These are phyloP conservation scores for Boleophthalmus pectinirostris DNA, from an alignment of 2,113 vertebrate genomes.

Conservation along the genomic window DNA sequence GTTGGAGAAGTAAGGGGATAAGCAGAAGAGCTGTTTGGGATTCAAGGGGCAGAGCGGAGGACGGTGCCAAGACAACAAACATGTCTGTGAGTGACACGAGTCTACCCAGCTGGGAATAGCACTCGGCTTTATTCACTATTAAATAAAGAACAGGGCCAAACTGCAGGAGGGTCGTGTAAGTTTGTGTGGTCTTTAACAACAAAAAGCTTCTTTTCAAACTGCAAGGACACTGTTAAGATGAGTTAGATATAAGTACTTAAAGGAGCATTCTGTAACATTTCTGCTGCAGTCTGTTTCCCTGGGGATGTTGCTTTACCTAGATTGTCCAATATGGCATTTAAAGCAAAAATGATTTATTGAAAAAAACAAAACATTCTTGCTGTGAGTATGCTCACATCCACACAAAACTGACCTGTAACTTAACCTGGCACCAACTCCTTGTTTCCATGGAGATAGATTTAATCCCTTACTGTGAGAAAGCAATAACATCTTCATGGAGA, in stretches of 20 bases:
- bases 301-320: neutral
- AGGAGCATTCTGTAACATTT: too few species aligned
- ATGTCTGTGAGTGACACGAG: neutral
- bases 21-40: slow-evolving; percentile 24
- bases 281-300: neutral
- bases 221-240: neutral
- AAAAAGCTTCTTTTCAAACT: neutral
- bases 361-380: too few species aligned
- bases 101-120: neutral
- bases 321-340: too few species aligned
- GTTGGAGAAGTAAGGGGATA: slow-evolving; percentile 28
- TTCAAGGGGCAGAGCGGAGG: slow-evolving; percentile 5
- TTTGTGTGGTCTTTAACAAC: neutral
- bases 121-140: neutral
- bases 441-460: too few species aligned
- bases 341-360: too few species aligned
- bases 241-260: neutral
- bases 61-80: slow-evolving; percentile 10
- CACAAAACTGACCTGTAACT: too few species aligned
- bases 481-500: too few species aligned
- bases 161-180: neutral
- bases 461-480: too few species aligned
- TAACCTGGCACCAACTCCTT: too few species aligned
- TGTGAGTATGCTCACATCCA: too few species aligned
- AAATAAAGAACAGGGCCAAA: neutral